Base-by-base conservation (phyloP, 1,140 invertebrate genomes). In the Lucilia sericata region DNA sequence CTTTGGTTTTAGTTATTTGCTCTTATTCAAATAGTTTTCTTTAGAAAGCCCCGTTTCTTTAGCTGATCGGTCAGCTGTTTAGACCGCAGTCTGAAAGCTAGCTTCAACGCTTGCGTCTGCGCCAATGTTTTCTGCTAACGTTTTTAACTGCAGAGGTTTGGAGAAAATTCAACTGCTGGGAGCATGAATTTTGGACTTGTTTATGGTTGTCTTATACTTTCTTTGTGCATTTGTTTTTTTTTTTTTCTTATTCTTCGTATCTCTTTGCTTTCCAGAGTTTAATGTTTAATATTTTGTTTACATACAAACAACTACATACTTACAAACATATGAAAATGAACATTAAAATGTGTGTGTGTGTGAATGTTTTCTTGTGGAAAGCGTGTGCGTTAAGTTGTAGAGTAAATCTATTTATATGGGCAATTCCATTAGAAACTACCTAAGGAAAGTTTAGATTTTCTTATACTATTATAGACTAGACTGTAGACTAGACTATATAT, bases 21-120 rank as follows among this genome's bases (percentile, higher is more conserved):
- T 25, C 42, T 49, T 51, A 49, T 51, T 49, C 76, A 80, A 80
- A 80, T 80, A 30, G 42, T 25, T 80, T 80, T 80, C 76, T 80
- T 49, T 49, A 21, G 76, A 51, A 80, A 80, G 47, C 76, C 76
- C 76, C 76, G 76, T 80, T 80, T 80, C 9, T 70, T 70, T 70
- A 21, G n/a, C 21, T 80, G n/a, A 42, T 51, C 47, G 76, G 76
- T 80, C 76, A 80, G 76, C 76, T 80, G 76, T 49, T 80, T 80
- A 80, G 25, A 80, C n/a, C 76, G 76, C 42, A 80, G 42, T 2
- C 9, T 70, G 51, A 3, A 49, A 80, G 42, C 49, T 19, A n/a
- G 5, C 42, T 21, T 51, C 17, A 51, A 9, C 76, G 42, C 76
- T n/a, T 47, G 17, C 75, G 75, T n/a, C 19, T 51, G 42, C 76